A percentile compares a stretch with the other conserved stretches of the same genome.
Evolutionary conservation across 2,797 vertebrate species (phyloP).

Genomic region (Rhinichthys osculus): DNA sequence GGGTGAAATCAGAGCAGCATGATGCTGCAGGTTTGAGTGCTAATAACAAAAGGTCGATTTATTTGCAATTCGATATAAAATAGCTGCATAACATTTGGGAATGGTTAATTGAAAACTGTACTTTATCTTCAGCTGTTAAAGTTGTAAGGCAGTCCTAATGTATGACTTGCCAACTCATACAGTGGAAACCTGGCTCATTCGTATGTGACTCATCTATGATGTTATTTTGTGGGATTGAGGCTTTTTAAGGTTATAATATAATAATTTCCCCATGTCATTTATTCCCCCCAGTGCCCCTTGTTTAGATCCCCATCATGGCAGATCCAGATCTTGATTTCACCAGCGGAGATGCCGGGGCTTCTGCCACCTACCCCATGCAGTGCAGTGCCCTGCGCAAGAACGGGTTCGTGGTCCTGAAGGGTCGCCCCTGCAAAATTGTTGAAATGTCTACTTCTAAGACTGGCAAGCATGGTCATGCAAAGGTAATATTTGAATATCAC

Average conservation of each 20-base stretch:
- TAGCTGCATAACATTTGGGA: not conserved
- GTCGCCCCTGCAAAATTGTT: conserved; percentile 93
- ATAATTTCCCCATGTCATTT: not conserved
- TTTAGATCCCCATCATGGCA: conserved; percentile 85
- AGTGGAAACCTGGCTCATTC: conserved; percentile 1
- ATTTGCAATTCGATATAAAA: not conserved
- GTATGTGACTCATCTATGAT: not conserved
- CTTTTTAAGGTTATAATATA: not conserved
- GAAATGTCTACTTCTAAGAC: conserved; percentile 98
- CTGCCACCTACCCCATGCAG: conserved; percentile 88
- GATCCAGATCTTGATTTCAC: conserved; percentile 91
- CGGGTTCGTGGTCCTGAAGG: conserved; percentile 91
- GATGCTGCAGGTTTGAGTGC: conserved; percentile 56
- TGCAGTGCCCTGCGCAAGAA: conserved; percentile 97
- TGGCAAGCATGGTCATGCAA: conserved; percentile 96
- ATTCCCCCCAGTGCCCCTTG: conserved; percentile 69
- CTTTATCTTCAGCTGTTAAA: not conserved
- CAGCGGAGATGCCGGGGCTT: conserved; percentile 91
- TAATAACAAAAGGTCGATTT: conserved; percentile 3
- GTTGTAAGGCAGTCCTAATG: not conserved
- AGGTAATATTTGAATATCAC: conserved; percentile 77
- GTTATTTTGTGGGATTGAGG: not conserved
- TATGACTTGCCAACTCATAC: not conserved
- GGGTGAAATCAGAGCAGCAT: conserved; percentile 33
- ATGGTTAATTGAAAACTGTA: not conserved